phyloP scores from a whole-genome alignment of 2,797 vertebrate genomes.

The Microhierax caerulescens region DNA sequence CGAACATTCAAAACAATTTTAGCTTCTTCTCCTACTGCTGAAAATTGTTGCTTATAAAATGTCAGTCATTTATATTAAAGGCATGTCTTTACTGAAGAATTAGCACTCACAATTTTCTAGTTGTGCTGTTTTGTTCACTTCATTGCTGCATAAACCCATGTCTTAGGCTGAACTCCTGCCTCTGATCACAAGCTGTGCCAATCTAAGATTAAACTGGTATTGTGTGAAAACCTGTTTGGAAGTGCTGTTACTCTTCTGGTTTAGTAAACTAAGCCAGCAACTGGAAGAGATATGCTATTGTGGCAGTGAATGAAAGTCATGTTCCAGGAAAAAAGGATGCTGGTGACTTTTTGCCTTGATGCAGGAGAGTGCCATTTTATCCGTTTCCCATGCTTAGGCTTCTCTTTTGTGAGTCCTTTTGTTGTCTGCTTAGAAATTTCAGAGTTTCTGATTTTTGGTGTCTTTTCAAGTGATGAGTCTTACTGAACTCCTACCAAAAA shows the following conservation, averaged over 20 bases:
- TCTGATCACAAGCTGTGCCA: not conserved
- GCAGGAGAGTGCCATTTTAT: not conserved
- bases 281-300: not conserved
- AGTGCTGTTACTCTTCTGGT: not conserved
- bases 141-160: not conserved
- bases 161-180: not conserved
- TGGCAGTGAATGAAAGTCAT: not conserved
- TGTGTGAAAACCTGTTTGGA: not conserved
- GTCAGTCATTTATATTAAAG: not conserved
- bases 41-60: not conserved
- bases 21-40: not conserved
- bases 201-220: not conserved
- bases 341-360: not conserved
- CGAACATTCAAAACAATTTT: not conserved
- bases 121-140: not conserved
- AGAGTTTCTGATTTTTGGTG: not conserved
- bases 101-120: rapidly evolving
- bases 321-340: not conserved
- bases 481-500: not conserved
- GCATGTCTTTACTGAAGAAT: not conserved
- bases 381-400: not conserved
- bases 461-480: not conserved
- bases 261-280: not conserved
- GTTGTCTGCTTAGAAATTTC: not conserved
- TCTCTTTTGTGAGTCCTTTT: not conserved